These are phyloP conservation scores for Podarcis lilfordi DNA, from an alignment of 2,797 vertebrate species.

Conservation along the genomic window DNA sequence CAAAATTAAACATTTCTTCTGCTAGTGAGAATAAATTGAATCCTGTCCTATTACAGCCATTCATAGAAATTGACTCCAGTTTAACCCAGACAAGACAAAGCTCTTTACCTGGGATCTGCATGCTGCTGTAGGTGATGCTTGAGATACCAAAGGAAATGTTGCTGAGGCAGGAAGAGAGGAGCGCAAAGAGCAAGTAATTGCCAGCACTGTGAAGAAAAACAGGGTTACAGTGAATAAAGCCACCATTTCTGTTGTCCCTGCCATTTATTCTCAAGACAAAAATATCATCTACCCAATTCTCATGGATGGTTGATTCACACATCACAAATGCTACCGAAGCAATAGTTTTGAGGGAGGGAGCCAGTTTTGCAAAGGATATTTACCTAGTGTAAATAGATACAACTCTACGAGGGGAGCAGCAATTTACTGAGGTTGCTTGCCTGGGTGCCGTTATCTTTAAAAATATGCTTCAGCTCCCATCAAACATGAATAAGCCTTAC, in stretches of 20 bases:
- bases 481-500: neutral
- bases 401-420: neutral
- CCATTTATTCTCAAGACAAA: neutral
- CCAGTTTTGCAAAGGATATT: neutral
- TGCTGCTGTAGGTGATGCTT: conserved; percentile 90
- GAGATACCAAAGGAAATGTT: conserved; percentile 95
- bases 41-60: neutral
- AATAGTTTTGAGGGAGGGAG: neutral
- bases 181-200: conserved; percentile 94
- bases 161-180: conserved; percentile 94
- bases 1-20: neutral
- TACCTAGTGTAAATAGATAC: neutral
- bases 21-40: neutral
- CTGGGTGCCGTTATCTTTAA: neutral
- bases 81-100: neutral
- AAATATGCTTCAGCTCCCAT: neutral
- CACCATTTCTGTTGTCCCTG: conserved; percentile 23
- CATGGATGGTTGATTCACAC: neutral
- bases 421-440: neutral
- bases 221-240: neutral
- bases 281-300: neutral
- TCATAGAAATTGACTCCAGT: neutral
- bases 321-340: neutral
- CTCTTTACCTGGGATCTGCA: conserved; percentile 88
- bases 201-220: conserved; percentile 86